Evolutionary conservation across 2,797 vertebrate species (phyloP), one percentile per base, ranked within the genome.

Genomic region (Aulostomus chinensis): DNA sequence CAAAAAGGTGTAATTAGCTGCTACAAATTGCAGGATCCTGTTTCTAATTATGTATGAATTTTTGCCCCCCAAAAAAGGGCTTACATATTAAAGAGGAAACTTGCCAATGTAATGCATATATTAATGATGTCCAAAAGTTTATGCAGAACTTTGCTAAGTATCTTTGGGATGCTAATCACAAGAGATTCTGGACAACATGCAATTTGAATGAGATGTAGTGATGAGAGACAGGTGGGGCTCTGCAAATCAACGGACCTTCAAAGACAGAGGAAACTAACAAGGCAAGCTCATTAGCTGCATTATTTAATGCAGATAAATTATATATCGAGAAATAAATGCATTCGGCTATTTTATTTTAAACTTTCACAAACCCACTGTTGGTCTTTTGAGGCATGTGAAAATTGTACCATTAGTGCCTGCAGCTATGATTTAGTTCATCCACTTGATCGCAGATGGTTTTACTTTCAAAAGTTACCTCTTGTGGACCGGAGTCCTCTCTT

Each of bases 1-100:
- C 69, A 76, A 70, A 69, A 71, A 68, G 43, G 58, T 64, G 54
- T 59, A 84, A 85, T 84, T 85, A 86, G 65, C 54, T 40, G 54
- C 39, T 67, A 68, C 70, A 83, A 81, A 79, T 73, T 55, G 28
- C 51, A 61, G 51, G 43, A 73, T 69, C 66, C 55, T 38, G 39
- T 68, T 72, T 76, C 73, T 76, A 80, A 79, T 76, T 71, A 73
- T 66, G 55, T 53, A 59, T 55, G 61, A 58, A 38, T 78, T 51
- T 74, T 58, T 56, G 12, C 16, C 56, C 58, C 33, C n/a, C n/a
- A n/a, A 47, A 61, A 65, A 72, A 59, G 9, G 48, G 46, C 20
- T 59, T 52, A 15, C 49, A 63, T 65, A 61, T 73, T 51, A 73
- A 81, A 80, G 45, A 55, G 33, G 26, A 69, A 59, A 57, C 45